Evolutionary conservation across 2,113 vertebrate species (phyloP), one percentile per base, ranked within the genome.

Genomic region (Cyprinodon brontotheroides): DNA sequence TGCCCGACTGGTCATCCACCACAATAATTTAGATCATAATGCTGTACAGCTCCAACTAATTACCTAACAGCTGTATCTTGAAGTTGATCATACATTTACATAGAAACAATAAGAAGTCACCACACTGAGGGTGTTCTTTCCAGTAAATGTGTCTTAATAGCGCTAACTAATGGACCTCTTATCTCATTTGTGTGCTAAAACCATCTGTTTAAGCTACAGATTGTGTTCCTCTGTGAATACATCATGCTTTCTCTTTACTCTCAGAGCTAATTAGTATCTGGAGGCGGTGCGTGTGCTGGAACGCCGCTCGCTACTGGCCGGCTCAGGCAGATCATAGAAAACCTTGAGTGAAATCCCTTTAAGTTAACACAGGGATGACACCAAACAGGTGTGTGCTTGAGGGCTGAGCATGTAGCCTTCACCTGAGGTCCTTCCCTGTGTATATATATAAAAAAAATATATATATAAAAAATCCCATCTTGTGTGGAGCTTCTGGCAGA

Each of bases 151-250:
- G 68, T 74, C 77, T 83, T 81, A 87, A 81, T 80, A 63, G 79
- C 59, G 3, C 76, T 82, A 85, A 88, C 72, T 86, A 84, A 89
- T 79, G 74, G 81, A 80, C 43, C 81, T 74, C 50, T 86, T 83
- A 84, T 81, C 75, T 85, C 68, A 39, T 90, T 84, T 89, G 84
- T 83, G 74, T 81, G 48, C 47, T 50, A 59, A 70, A 86, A 80
- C 80, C 89, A 89, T 92, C 89, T 91, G 92, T 87, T 89, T 89
- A 78, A 81, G 83, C 75, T 80, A 78, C 85, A 88, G 86, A 86
- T 86, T 84, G 79, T 10, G 3, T 76, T 81, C 78, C 65, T 84
- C 71, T 74, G 86, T 78, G 86, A 80, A 78, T 66, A 70, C 78
- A 77, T 80, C 50, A 72, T 72, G 81, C 75, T 78, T 87, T 72